Percentiles rank a stretch among this genome's conserved stretches.
phyloP scores from a whole-genome alignment of 2,113 vertebrate species.

The Axis porcinus region DNA sequence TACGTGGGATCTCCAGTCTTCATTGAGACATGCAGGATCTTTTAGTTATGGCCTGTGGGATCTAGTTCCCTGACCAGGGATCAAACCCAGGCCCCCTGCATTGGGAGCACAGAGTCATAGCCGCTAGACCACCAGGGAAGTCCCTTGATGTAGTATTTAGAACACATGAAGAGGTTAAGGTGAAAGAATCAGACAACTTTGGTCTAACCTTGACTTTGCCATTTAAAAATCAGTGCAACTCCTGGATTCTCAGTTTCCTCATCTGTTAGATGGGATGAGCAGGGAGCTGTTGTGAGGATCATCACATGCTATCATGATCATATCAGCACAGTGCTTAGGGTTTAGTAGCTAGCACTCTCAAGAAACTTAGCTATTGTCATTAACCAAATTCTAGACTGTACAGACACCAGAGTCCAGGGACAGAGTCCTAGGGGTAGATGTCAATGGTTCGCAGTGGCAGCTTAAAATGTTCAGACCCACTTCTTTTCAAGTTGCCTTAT shows the following conservation, averaged over 20 bases:
- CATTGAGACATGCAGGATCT: background rate
- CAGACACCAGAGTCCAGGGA: background rate
- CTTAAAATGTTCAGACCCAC: background rate
- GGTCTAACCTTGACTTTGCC: background rate
- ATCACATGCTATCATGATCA: background rate
- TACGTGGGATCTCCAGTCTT: background rate
- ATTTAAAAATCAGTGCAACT: background rate
- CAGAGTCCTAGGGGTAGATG: background rate
- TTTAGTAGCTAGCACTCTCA: background rate
- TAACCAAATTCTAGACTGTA: background rate
- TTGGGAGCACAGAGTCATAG: background rate
- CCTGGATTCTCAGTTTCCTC: background rate
- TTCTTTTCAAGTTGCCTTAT: background rate
- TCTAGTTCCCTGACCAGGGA: background rate
- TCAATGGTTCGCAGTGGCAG: background rate
- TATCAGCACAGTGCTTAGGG: background rate
- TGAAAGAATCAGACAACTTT: background rate
- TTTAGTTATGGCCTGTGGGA: background rate
- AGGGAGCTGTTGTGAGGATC: background rate
- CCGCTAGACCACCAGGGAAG: background rate
- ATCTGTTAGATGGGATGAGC: background rate
- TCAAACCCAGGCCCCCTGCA: background rate
- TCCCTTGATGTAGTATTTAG: background rate
- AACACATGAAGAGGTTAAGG: background rate
- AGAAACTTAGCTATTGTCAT: background rate